Evolutionary conservation across 2,113 vertebrate genomes (phyloP).

Genomic region (Ibidorhyncha struthersii): DNA sequence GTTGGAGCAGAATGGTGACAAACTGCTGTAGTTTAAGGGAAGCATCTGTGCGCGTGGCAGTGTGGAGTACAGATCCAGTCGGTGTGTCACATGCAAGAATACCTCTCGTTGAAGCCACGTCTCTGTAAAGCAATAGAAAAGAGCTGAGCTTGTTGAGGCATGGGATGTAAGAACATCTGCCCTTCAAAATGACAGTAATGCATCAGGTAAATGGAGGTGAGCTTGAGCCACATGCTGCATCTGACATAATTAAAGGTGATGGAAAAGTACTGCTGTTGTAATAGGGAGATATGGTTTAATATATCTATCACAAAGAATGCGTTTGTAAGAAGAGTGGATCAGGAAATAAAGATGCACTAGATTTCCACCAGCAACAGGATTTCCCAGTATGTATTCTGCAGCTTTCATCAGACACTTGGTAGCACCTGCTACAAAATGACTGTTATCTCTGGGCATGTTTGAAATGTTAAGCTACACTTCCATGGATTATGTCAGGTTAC

Average conservation of each 20-base stretch:
- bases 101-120: neutral
- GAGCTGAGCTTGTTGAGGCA: constrained; percentile 29
- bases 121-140: constrained; percentile 24
- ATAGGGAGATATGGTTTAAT: neutral
- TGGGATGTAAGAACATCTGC: constrained; percentile 49
- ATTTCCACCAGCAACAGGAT: neutral
- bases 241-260: constrained; percentile 56
- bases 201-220: constrained; percentile 62
- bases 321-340: neutral
- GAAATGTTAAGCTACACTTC: neutral
- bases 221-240: neutral
- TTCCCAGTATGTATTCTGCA: neutral
- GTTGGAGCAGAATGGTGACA: constrained; percentile 35
- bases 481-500: neutral
- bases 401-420: constrained; percentile 24
- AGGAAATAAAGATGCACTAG: neutral
- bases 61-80: neutral
- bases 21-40: constrained; percentile 18
- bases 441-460: constrained; percentile 43
- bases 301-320: neutral
- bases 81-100: neutral
- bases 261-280: constrained; percentile 28
- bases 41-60: neutral
- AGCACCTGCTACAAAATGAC: neutral
- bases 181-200: constrained; percentile 62